Evolutionary conservation across 1,140 invertebrate genomes (phyloP), one percentile per base, ranked within the genome.

Genomic region (Aphaenogaster rudis): DNA sequence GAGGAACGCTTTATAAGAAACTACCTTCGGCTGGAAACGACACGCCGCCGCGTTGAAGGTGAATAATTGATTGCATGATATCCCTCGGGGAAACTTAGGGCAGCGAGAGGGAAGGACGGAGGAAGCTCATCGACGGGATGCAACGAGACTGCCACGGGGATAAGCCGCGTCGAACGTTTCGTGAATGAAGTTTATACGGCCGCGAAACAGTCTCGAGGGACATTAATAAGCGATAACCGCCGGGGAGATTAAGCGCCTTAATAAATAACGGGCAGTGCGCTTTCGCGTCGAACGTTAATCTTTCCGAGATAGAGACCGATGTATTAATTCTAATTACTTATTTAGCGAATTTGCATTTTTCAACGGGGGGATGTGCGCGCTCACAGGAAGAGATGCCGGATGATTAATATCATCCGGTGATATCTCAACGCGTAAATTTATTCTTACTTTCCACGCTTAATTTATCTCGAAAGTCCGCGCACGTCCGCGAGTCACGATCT

Each of bases 1-100:
- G n/a, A 76, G n/a, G 4, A 15, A 21, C 21, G 13, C 15, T 77
- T 45, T 8, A 50, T 21, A 48, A n/a, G 15, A 48, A 48, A 64
- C 11, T 66, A 61, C 54, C 8, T 6, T 45, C 66, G 21, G 15
- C 7, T 28, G 21, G 8, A 77, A 59, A 42, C 61, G 61, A 33
- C 54, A 42, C 50, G 59, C 15, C 52, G 21, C 28, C 64, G 52
- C n/a, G 8, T 57, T 42, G 50, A 67, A 57, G 21, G 17, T 79
- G 42, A 78, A 86, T 86, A 79, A 88, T 86, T 86, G 72, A 85
- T 77, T 45, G 80, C 48, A 33, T 7, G 61, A 52, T 54, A 54
- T 61, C 52, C 28, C 36, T 11, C 33, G 57, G 63, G 52, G 15
- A 64, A 76, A 54, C 9, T 67, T 84, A 48, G n/a, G 45, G 15